Percentiles rank a stretch among this genome's conserved stretches.
phyloP scores from a whole-genome alignment of 2,113 vertebrate genomes.

The Lanius collurio region DNA sequence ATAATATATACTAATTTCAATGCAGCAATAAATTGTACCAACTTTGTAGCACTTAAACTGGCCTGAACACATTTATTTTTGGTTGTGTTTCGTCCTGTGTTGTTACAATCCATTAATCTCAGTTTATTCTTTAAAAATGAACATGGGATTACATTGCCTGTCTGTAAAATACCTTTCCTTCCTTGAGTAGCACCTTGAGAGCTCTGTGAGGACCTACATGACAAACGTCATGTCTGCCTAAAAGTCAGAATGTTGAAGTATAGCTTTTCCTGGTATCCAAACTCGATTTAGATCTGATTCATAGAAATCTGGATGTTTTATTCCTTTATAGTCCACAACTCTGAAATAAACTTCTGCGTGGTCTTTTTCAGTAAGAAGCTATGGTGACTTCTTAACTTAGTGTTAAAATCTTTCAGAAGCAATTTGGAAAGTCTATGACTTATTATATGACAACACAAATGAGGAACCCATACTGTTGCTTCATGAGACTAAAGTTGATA shows the following conservation, averaged over 20 bases:
- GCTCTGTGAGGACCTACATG: not conserved
- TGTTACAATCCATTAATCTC: not conserved
- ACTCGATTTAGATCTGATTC: not conserved
- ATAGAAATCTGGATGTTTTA: not conserved
- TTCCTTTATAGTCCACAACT: not conserved
- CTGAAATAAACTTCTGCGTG: not conserved
- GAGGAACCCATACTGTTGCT: not conserved
- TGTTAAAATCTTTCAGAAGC: not conserved
- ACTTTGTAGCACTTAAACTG: not conserved
- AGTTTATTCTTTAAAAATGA: not conserved
- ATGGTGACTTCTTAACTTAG: not conserved
- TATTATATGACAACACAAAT: not conserved
- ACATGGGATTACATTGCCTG: not conserved
- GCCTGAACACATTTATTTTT: not conserved
- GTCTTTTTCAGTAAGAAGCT: not conserved
- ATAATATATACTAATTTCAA: not conserved
- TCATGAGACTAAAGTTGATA: not conserved
- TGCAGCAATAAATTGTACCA: not conserved
- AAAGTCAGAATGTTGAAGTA: not conserved
- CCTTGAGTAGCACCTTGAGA: not conserved
- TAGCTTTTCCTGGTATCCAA: not conserved
- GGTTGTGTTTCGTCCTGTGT: not conserved
- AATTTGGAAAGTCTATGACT: not conserved
- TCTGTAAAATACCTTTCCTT: not conserved
- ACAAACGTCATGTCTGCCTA: not conserved